These are phyloP conservation scores for Choristoneura fumiferana DNA, from an alignment of 1,140 invertebrate species.

Conservation along the genomic window DNA sequence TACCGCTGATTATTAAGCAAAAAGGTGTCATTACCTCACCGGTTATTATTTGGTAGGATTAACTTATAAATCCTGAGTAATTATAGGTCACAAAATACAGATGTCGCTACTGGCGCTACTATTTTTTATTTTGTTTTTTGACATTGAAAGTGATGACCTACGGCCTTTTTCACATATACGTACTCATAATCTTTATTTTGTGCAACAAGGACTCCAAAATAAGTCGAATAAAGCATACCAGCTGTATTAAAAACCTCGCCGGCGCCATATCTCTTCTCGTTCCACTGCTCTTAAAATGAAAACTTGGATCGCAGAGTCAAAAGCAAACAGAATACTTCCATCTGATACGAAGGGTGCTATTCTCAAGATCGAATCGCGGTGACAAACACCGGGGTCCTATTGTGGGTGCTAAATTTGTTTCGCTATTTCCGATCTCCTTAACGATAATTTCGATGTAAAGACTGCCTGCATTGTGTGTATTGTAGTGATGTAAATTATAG, in stretches of 20 bases:
- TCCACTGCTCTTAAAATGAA: too few relatives aligned
- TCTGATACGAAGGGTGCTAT: constrained; percentile 25
- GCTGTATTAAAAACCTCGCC: too few relatives aligned
- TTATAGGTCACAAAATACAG: constrained; percentile 38
- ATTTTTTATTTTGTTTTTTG: too few relatives aligned
- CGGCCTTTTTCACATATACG: too few relatives aligned
- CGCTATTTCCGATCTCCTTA: constrained; percentile 66
- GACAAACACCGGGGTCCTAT: constrained; percentile 67
- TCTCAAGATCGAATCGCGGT: constrained; percentile 56
- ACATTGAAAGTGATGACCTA: too few relatives aligned
- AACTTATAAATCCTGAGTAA: constrained; percentile 39
- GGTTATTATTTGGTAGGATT: constrained; percentile 34
- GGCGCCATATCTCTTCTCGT: too few relatives aligned
- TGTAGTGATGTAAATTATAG: constrained; percentile 17
- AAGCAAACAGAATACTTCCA: background rate
- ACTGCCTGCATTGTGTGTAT: constrained; percentile 47
- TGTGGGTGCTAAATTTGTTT: constrained; percentile 72
- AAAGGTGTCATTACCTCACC: constrained; percentile 38
- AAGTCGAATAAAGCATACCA: too few relatives aligned
- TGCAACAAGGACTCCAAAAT: too few relatives aligned
- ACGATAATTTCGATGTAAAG: constrained; percentile 67
- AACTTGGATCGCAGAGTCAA: background rate
- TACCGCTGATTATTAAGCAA: constrained; percentile 26
- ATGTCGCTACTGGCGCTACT: constrained; percentile 35
- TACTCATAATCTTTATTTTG: too few relatives aligned